phyloP scores from a whole-genome alignment of 2,888 invertebrate species.

The Sarcophaga caerulescens region DNA sequence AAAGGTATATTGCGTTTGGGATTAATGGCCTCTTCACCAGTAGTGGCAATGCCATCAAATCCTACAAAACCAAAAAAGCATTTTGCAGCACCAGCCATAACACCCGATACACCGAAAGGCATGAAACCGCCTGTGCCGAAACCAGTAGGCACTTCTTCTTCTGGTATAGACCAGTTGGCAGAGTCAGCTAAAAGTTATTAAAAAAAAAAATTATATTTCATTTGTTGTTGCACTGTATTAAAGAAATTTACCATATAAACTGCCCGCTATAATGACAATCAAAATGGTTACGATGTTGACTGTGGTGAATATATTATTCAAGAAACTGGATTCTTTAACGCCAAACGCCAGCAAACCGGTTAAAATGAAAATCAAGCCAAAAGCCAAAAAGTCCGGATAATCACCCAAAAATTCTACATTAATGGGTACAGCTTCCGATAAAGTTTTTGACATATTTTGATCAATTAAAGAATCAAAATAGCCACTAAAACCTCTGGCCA shows the following conservation, averaged over 20 bases:
- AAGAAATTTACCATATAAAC: conserved; percentile 86
- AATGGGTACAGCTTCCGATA: conserved; percentile 84
- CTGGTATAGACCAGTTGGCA: conserved; percentile 89
- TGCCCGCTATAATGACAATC: conserved; percentile 91
- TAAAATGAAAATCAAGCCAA: conserved; percentile 84
- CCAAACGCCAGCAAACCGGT: conserved; percentile 86
- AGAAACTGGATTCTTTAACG: conserved; percentile 90
- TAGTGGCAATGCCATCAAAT: conserved; percentile 95
- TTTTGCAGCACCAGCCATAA: conserved; percentile 93
- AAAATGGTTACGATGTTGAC: conserved; percentile 92
- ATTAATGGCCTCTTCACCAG: conserved; percentile 96
- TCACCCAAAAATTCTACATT: conserved; percentile 84
- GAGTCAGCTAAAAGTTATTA: conserved; percentile 84
- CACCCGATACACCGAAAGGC: conserved; percentile 93
- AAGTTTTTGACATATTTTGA: conserved; percentile 83
- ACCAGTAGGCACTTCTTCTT: conserved; percentile 83
- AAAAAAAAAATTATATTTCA: not conserved
- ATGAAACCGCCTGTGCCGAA: conserved; percentile 93
- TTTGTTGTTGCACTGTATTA: not conserved
- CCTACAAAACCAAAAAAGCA: conserved; percentile 97
- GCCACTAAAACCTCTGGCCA: conserved; percentile 87
- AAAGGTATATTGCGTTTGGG: conserved; percentile 95
- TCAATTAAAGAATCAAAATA: conserved; percentile 86
- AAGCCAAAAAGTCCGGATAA: conserved; percentile 88
- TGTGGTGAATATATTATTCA: conserved; percentile 95